Evolutionary conservation across 1,140 invertebrate genomes (phyloP).

Genomic region (Chironomus striatipennis): DNA sequence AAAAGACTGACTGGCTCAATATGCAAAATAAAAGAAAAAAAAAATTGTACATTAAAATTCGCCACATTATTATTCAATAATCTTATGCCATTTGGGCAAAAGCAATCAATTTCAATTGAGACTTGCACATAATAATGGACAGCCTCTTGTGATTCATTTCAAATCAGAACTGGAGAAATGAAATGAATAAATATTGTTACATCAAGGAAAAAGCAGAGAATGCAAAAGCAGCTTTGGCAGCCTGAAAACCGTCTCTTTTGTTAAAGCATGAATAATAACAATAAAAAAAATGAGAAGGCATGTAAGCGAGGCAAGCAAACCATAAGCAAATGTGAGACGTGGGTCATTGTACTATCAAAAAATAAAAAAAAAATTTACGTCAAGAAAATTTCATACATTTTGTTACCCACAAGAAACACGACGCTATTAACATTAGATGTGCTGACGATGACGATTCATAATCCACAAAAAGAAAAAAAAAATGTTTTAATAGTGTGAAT

Average conservation of each 20-base stretch:
- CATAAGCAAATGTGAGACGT: not conserved
- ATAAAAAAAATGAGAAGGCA: not conserved
- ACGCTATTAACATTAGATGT: not conserved
- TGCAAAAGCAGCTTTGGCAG: too few species aligned
- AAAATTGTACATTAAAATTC: too few species aligned
- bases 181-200: not conserved
- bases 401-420: not conserved
- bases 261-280: conserved; percentile 18
- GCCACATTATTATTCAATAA: conserved; percentile 9
- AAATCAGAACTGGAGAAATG: not conserved
- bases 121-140: conserved; percentile 11
- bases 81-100: not conserved
- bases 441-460: not conserved
- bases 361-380: too few species aligned
- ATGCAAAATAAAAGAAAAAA: too few species aligned
- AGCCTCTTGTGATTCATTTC: conserved; percentile 7
- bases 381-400: too few species aligned
- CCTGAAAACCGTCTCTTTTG: not conserved
- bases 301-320: not conserved
- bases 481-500: too few species aligned
- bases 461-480: not conserved
- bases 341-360: conserved; percentile 16
- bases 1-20: not conserved
- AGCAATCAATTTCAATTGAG: not conserved
- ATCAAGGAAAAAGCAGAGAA: conserved; percentile 16